Evolutionary conservation across 2,888 invertebrate species (phyloP), one percentile per base, ranked within the genome.

Genomic region (Drosophila phalerata): DNA sequence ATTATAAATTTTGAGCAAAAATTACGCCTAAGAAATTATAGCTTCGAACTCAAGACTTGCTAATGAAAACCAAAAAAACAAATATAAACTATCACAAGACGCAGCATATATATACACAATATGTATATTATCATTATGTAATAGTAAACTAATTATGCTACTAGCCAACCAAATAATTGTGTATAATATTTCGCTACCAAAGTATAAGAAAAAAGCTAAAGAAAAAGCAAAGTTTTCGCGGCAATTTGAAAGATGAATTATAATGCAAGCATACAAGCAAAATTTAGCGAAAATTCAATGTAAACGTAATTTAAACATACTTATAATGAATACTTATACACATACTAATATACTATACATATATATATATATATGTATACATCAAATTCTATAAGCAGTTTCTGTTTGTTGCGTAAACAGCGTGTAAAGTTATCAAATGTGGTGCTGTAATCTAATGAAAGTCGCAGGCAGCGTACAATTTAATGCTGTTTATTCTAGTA

Each of bases 161-260:
- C 84, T 84, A 84, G 89, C 84, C 89, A 85, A 89, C 81, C 81
- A 76, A 81, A 73, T 81, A 85, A 85, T 71, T 89, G 82, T 89
- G 89, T 85, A 89, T 74, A 74, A 89, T 86, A 85, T 84, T 84
- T 86, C 81, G 81, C 73, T 74, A 83, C 55, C 53, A 69, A 60
- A 48, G 1, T 17, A 45, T 28, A n/a, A 49, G 17, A 19, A 11
- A 49, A 15, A 22, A 19, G 17, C 17, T 5, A 5, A 42, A 42
- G 22, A 13, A 42, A 11, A 1, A 32, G 1, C 8, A 38, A 52
- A 25, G 22, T n/a, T 11, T 25, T 42, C 13, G 42, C 42, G 19
- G 11, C 11, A 13, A 38, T 17, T 37, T 15, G 43, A 9, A 40
- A 32, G 17, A 52, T 48, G 52, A 48, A 11, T 49, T 48, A 53